Evolutionary conservation across 1,140 invertebrate genomes (phyloP).

Genomic region (Streblospio benedicti): DNA sequence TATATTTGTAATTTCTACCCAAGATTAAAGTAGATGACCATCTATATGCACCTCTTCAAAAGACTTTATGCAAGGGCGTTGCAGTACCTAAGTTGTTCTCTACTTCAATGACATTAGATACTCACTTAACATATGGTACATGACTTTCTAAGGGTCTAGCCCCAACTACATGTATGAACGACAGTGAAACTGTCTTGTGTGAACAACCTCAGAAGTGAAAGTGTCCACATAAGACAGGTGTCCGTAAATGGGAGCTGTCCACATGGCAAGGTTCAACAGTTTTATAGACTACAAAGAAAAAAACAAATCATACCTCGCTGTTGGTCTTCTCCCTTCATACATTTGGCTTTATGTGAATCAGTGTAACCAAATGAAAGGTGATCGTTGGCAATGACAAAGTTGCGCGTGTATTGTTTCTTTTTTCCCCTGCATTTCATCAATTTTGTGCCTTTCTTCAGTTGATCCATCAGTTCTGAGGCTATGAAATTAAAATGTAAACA

Average conservation of each 20-base stretch:
- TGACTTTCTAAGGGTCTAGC: not conserved
- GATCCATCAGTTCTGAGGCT: not conserved
- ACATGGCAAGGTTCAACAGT: not conserved
- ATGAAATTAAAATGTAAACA: no score
- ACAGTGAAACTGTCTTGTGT: not conserved
- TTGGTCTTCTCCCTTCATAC: not conserved
- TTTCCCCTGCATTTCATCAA: constrained; percentile 4
- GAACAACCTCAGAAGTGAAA: not conserved
- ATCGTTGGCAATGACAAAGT: not conserved
- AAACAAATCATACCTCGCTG: not conserved
- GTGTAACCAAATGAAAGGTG: not conserved
- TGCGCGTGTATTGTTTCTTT: not conserved
- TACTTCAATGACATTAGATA: no score
- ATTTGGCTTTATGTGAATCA: not conserved
- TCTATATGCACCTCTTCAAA: not conserved
- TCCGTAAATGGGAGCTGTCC: not conserved
- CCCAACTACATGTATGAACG: not conserved
- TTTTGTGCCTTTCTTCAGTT: constrained; percentile 1
- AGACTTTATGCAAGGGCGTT: not conserved
- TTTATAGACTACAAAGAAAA: not conserved
- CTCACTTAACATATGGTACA: not conserved
- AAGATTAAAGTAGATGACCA: not conserved
- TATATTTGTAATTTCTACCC: not conserved
- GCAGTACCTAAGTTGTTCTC: no score
- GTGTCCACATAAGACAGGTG: not conserved